phyloP scores from a whole-genome alignment of 2,888 invertebrate species.

The Thecocarcelia acutangulata region DNA sequence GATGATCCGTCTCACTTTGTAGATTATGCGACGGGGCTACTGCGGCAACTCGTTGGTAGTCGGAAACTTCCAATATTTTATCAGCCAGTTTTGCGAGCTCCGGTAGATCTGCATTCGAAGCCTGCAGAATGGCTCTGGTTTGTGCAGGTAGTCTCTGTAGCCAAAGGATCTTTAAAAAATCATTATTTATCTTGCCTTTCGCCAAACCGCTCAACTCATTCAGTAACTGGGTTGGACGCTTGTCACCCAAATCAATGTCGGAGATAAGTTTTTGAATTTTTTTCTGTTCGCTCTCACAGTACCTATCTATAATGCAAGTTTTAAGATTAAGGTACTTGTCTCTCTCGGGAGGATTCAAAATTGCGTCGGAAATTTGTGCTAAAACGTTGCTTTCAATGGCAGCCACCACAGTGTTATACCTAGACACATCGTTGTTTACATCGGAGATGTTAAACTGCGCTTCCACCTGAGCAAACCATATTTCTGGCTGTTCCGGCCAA shows the following conservation, averaged over 20 bases:
- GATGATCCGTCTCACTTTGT: background rate
- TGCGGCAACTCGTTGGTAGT: background rate
- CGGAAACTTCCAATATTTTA: background rate
- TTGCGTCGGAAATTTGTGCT: no score
- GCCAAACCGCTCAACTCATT: constrained; percentile 44
- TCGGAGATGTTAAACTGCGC: no score
- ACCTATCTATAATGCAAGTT: background rate
- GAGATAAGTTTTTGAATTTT: constrained; percentile 62
- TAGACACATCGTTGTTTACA: no score
- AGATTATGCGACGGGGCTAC: background rate
- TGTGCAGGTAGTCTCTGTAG: constrained; percentile 21
- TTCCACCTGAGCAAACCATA: no score
- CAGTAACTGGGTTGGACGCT: constrained; percentile 51
- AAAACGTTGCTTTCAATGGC: no score
- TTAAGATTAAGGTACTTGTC: no score
- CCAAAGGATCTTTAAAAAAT: constrained; percentile 23
- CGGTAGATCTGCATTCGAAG: constrained; percentile 15
- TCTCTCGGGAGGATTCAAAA: no score
- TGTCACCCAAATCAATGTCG: background rate
- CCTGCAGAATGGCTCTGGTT: background rate
- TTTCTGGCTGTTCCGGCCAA: no score
- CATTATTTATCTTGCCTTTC: background rate
- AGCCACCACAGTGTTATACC: no score
- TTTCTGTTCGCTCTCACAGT: constrained; percentile 58
- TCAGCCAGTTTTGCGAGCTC: constrained; percentile 21